Evolutionary conservation across 1,140 invertebrate genomes (phyloP).

Genomic region (Papilio glaucus): DNA sequence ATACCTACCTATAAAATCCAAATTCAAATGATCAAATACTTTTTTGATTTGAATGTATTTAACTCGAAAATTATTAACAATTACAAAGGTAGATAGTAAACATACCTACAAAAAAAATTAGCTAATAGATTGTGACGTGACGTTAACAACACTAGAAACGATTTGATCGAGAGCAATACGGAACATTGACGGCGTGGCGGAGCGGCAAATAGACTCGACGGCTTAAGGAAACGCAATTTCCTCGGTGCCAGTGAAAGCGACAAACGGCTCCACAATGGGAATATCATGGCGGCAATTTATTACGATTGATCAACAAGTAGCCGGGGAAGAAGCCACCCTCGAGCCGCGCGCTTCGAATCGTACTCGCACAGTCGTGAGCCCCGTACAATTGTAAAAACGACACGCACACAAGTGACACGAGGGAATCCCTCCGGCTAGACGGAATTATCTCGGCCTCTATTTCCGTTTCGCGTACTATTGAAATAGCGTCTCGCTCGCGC

Average conservation of each 20-base stretch:
- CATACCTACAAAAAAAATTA: constrained; percentile 39
- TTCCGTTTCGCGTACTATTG: constrained; percentile 82
- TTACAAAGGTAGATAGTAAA: constrained; percentile 34
- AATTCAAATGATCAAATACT: neutral
- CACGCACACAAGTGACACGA: constrained; percentile 81
- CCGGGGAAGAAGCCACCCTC: constrained; percentile 68
- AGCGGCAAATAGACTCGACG: constrained; percentile 74
- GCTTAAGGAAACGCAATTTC: constrained; percentile 80
- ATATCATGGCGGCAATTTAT: constrained; percentile 82
- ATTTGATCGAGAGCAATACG: constrained; percentile 33
- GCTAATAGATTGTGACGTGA: constrained; percentile 19
- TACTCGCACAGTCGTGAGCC: constrained; percentile 63
- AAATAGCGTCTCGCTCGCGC: constrained; percentile 71
- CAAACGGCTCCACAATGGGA: constrained; percentile 81
- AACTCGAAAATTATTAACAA: constrained; percentile 4
- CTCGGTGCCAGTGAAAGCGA: constrained; percentile 78
- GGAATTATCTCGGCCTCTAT: constrained; percentile 81
- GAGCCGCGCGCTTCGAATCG: constrained; percentile 54
- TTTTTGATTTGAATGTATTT: neutral
- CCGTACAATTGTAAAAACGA: constrained; percentile 74
- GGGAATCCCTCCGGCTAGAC: constrained; percentile 82
- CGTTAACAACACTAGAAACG: constrained; percentile 38
- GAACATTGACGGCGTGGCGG: constrained; percentile 53
- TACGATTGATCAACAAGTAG: constrained; percentile 83
- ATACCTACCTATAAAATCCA: no score